A percentile compares a stretch with the other conserved stretches of the same genome.
Conservation (phyloP, 2,797 vertebrate species). For the Sebastiscus albofasciatus region DNA sequence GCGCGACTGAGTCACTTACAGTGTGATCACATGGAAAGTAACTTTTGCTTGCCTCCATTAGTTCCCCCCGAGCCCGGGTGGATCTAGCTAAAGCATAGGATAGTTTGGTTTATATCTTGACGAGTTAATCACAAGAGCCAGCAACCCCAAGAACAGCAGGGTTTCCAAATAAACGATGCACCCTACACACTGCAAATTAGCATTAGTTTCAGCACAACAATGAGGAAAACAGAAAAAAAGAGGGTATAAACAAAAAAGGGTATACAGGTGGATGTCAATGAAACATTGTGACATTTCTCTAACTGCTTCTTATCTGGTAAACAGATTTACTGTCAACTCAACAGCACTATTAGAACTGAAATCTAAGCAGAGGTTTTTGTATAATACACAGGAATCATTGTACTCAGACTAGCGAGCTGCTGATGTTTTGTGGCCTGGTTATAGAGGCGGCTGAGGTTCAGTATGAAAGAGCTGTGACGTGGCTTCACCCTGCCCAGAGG, state of each 20-base stretch:
- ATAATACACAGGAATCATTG: constrained; percentile 26
- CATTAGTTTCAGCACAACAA: constrained; percentile 25
- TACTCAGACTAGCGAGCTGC: constrained; percentile 9
- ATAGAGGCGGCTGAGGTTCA: background rate
- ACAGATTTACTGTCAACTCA: constrained; percentile 13
- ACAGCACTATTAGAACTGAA: constrained; percentile 17
- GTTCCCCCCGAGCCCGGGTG: background rate
- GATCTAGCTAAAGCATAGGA: background rate
- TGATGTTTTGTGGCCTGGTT: constrained; percentile 11
- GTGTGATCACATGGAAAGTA: background rate
- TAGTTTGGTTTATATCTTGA: constrained; percentile 4
- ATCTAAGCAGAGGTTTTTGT: constrained; percentile 25
- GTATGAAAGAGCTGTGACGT: background rate
- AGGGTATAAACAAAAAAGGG: constrained; percentile 1
- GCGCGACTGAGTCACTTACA: background rate
- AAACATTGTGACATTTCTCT: constrained; percentile 14
- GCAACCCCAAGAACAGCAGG: constrained; percentile 4
- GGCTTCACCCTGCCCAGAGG: constrained; percentile 14
- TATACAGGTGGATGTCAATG: constrained; percentile 10
- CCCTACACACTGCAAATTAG: constrained; percentile 7
- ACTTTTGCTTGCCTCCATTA: background rate
- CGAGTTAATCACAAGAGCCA: background rate
- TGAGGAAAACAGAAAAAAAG: constrained; percentile 10
- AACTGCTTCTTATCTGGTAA: constrained; percentile 9
- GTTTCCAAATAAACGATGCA: constrained; percentile 12